These are phyloP conservation scores for Centroberyx gerrardi DNA, from an alignment of 2,797 vertebrate species.

Conservation along the genomic window DNA sequence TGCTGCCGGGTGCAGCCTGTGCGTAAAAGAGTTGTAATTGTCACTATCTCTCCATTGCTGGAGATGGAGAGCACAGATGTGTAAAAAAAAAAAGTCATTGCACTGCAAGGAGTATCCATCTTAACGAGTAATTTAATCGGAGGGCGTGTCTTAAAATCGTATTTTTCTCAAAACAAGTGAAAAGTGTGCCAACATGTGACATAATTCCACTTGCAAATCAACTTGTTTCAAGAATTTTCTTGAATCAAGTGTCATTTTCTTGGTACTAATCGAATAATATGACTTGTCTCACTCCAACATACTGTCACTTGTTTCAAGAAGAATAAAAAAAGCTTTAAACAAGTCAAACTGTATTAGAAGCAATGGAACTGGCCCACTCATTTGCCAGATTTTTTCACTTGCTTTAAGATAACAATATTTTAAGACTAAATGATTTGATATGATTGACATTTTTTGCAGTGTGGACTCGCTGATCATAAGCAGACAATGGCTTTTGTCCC, in stretches of 20 bases:
- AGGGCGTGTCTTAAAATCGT: not conserved
- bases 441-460: slow-evolving; percentile 18
- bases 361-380: not conserved
- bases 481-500: slow-evolving; percentile 39
- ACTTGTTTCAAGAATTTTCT: not conserved
- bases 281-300: not conserved
- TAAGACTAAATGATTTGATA: slow-evolving; percentile 28
- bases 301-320: not conserved
- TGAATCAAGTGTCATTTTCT: not conserved
- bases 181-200: not conserved
- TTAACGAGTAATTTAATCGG: not conserved
- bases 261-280: not conserved
- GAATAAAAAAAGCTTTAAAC: slow-evolving; percentile 10
- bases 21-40: slow-evolving; percentile 58
- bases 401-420: slow-evolving; percentile 17
- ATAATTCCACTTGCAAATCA: not conserved
- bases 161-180: not conserved
- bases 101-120: slow-evolving; percentile 26
- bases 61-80: slow-evolving; percentile 26
- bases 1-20: slow-evolving; percentile 52
- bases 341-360: slow-evolving; percentile 18
- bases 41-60: slow-evolving; percentile 29
- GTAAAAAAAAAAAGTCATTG: not conserved
- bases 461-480: slow-evolving; percentile 40
- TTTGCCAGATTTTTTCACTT: slow-evolving; percentile 2